Evolutionary conservation across 1,140 invertebrate genomes (phyloP), one percentile per base, ranked within the genome.

Genomic region (Octopus sinensis): DNA sequence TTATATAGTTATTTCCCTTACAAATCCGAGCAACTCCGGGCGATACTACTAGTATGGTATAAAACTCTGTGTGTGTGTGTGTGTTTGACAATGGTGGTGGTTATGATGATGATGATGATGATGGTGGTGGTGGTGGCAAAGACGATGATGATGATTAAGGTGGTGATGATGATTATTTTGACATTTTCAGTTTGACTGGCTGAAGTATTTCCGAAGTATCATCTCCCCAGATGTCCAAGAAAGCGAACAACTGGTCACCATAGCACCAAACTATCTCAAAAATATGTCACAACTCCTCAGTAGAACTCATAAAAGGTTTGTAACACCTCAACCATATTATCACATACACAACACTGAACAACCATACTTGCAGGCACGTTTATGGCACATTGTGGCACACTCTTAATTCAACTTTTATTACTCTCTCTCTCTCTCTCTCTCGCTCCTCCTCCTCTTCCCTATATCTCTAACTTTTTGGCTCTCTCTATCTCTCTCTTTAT

Each of bases 221-320:
- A 87, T 96, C 7, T 92, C 92, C 0, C 90, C 91, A 1, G 91
- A 92, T 5, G 92, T 96, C 13, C 92, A 92, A 1, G 91, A 93
- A 4, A 90, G 94, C 7, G 95, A 96, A 85, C 93, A 93, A 0
- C 92, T 96, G 4, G 95, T 96, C 4, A 92, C 93, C 51, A 96
- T 96, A 87, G 94, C 95, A 0, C 93, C 95, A 90, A 92, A 93
- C 0, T 96, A 96, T 90, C 93, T 96, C 17, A 91, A 93, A n/a
- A 92, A 95, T 86, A 94, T 96, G 93, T 95, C 94, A 2, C 91
- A 92, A 82, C 94, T 96, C 43, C 83, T 96, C 2, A 88, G 92
- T 52, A 89, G 91, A 78, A 95, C 94, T 9, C 93, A 96, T 80
- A 91, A 90, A 54, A 93, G 94, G 95, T 95, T 88, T 87, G 82